Percentiles rank a stretch among this genome's conserved stretches.
Evolutionary conservation across 1,140 invertebrate genomes (phyloP).

Genomic region (Bombus superbus): DNA sequence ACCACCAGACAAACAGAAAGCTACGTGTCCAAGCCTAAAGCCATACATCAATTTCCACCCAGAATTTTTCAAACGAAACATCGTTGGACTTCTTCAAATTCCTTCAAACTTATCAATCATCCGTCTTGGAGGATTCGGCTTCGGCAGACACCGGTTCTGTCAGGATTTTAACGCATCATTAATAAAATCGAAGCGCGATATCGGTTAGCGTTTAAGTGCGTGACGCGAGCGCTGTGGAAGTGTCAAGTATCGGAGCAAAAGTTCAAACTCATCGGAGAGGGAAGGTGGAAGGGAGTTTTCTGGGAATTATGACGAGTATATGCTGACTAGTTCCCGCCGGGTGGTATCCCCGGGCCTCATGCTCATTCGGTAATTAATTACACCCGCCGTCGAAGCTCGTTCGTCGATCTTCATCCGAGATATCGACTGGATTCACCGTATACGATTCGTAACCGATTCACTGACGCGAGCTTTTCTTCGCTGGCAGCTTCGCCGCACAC

Average conservation of each 20-base stretch:
- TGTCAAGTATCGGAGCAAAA: constrained; percentile 50
- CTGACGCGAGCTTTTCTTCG: constrained; percentile 47
- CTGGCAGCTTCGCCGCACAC: constrained; percentile 13
- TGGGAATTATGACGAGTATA: constrained; percentile 78
- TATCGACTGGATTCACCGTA: constrained; percentile 66
- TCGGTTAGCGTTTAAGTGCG: constrained; percentile 20
- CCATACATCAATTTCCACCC: background rate
- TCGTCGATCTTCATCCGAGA: constrained; percentile 77
- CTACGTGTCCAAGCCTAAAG: no score
- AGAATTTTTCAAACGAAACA: background rate
- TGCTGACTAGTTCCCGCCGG: constrained; percentile 75
- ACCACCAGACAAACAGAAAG: background rate
- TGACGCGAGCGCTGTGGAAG: constrained; percentile 30
- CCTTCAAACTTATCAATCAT: background rate
- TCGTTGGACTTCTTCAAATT: background rate
- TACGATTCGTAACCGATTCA: constrained; percentile 39
- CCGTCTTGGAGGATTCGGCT: background rate
- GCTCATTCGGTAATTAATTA: constrained; percentile 79
- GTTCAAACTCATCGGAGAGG: constrained; percentile 29
- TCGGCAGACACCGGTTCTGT: background rate
- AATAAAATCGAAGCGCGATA: constrained; percentile 41
- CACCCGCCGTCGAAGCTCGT: constrained; percentile 72
- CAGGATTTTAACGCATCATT: constrained; percentile 29
- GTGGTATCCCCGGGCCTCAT: constrained; percentile 70
- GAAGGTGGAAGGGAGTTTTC: constrained; percentile 55